These are phyloP conservation scores for Sander lucioperca DNA, from an alignment of 2,113 vertebrate genomes.

Conservation along the genomic window DNA sequence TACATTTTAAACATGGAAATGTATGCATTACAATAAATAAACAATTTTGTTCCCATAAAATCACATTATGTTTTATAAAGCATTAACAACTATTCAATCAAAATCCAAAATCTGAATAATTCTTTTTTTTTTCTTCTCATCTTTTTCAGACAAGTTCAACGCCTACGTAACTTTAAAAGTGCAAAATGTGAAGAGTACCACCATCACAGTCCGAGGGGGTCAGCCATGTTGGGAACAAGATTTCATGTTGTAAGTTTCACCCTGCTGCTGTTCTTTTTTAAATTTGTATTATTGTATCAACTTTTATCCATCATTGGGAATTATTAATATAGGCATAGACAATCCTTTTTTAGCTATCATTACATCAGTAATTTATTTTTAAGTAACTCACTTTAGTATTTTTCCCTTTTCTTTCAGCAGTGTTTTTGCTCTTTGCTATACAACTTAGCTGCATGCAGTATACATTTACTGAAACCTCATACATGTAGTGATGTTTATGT, in stretches of 20 bases:
- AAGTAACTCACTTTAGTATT: background rate
- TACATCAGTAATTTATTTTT: background rate
- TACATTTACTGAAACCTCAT: background rate
- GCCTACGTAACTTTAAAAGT: constrained; percentile 96
- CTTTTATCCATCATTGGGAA: background rate
- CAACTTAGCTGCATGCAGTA: too few relatives aligned
- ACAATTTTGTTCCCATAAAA: background rate
- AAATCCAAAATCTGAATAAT: background rate
- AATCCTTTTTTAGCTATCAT: background rate
- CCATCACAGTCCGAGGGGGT: constrained; percentile 91
- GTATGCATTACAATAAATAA: background rate
- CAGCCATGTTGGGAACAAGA: constrained; percentile 97
- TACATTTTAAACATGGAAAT: background rate
- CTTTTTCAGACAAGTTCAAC: constrained; percentile 93
- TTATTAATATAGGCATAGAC: background rate
- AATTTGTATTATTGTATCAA: background rate
- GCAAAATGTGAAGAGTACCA: constrained; percentile 98
- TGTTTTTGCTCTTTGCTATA: too few relatives aligned
- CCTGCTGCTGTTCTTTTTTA: background rate
- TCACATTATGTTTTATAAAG: background rate
- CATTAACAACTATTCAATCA: background rate
- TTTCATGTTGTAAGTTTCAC: constrained; percentile 97
- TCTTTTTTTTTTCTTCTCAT: constrained; percentile 17
- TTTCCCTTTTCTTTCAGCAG: too few relatives aligned
- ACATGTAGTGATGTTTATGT: background rate